These are phyloP conservation scores for Ictalurus punctatus DNA, from an alignment of 2,113 vertebrate genomes.

Conservation along the genomic window DNA sequence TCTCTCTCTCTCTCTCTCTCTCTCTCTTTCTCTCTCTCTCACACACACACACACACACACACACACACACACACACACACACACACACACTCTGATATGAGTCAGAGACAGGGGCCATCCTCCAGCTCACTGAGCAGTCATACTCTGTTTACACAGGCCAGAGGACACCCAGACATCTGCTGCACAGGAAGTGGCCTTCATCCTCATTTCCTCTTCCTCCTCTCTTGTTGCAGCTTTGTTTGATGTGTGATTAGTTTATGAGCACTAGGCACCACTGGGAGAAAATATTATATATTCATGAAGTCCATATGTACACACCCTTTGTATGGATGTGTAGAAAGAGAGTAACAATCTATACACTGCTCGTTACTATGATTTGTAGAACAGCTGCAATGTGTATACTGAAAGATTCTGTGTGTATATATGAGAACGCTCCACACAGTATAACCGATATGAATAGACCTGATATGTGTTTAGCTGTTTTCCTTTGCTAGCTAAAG, in stretches of 20 bases:
- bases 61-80: not conserved
- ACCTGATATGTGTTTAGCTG: not conserved
- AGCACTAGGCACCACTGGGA: not conserved
- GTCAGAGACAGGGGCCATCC: constrained; percentile 36
- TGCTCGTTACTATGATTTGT: not conserved
- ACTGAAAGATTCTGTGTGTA: not conserved
- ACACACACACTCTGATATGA: not conserved
- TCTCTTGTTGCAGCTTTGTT: constrained; percentile 19
- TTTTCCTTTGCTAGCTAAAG: constrained; percentile 3
- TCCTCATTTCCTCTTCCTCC: constrained; percentile 8
- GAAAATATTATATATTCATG: not conserved
- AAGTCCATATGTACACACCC: not conserved
- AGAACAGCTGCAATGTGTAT: not conserved
- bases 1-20: no score
- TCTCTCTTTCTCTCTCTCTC: no score
- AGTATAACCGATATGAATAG: not conserved
- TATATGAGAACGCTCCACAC: not conserved
- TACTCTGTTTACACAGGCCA: constrained; percentile 17
- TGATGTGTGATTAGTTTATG: constrained; percentile 48
- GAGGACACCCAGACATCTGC: constrained; percentile 47
- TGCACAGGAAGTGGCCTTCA: constrained; percentile 46
- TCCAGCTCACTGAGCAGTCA: not conserved
- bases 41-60: not conserved
- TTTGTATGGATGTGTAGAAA: not conserved
- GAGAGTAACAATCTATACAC: not conserved